Base-by-base conservation (phyloP, 1,140 invertebrate species). In the Lanistes nyassanus region DNA sequence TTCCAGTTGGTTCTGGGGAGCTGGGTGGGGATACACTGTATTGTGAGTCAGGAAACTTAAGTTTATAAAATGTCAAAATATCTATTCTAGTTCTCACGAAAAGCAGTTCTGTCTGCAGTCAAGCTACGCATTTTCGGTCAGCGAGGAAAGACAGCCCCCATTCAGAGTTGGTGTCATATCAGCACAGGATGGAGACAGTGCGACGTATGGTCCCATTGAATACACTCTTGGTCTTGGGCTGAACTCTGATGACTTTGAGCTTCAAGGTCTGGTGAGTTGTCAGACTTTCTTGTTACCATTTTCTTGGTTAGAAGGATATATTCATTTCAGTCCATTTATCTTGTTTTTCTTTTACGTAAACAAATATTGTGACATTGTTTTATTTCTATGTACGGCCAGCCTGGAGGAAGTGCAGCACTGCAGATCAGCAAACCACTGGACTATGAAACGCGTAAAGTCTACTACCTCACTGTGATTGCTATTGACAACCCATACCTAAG, bases 131-230 rank as follows among this genome's bases (percentile, higher is more conserved):
- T 77, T 80, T n/a, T 34, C 23, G 0, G 72, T 84, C 6, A 47
- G 67, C 34, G 83, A 84, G 56, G 70, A 73, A 16, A 21, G 65
- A 16, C 36, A 42, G 1, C 80, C 76, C 55, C 80, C 80, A 4
- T 65, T 66, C n/a, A 53, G 72, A 37, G 73, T 84, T 19, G 79
- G 77, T 26, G 60, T 55, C 23, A 68, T 84, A 0, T 66, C 56
- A 56, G 83, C 83, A 16, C 66, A 62, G 51, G 83, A 84, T 75
- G 36, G 19, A 11, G 83, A 84, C 79, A 79, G 76, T 60, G 70
- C 72, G 29, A 82, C 76, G 65, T 82, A 71, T 67, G 80, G 80
- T 16, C 74, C 64, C 0, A 68, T 84, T 4, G 67, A 66, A 26
- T 82, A 79, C 51, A 74, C 68, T 0, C 39, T 84, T 3, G 47